phyloP scores from a whole-genome alignment of 2,888 invertebrate species.

The Troides oblongomaculatus region DNA sequence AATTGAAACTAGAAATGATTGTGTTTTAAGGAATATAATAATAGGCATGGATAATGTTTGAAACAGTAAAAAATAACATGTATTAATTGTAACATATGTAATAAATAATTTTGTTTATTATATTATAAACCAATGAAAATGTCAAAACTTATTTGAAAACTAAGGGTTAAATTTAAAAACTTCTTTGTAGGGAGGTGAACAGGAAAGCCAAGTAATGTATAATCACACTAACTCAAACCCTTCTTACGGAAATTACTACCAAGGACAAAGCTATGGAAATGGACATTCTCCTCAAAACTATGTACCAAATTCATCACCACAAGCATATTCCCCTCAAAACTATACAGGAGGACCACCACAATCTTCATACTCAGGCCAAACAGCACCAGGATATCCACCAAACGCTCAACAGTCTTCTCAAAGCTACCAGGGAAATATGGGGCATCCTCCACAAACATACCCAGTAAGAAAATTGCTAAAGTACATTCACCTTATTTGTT shows the following conservation, averaged over 20 bases:
- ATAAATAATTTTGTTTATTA: too few relatives aligned
- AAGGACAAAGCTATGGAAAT: conserved; percentile 72
- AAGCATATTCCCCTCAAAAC: conserved; percentile 68
- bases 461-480: conserved; percentile 55
- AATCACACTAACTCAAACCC: conserved; percentile 69
- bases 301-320: conserved; percentile 61
- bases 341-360: conserved; percentile 62
- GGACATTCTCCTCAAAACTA: conserved; percentile 73
- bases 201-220: conserved; percentile 70
- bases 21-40: not conserved
- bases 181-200: conserved; percentile 64
- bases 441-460: conserved; percentile 75
- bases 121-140: not conserved
- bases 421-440: conserved; percentile 66
- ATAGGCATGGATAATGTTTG: not conserved
- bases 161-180: not conserved
- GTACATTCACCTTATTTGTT: not conserved
- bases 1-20: not conserved
- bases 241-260: conserved; percentile 70
- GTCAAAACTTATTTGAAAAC: not conserved
- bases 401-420: conserved; percentile 71
- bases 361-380: conserved; percentile 56
- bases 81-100: too few relatives aligned
- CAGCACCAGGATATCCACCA: conserved; percentile 64
- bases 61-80: not conserved